Percentiles rank a stretch among this genome's conserved stretches.
These are phyloP conservation scores for Aphidoletes aphidimyza DNA, from an alignment of 2,888 invertebrate species.

Conservation along the genomic window DNA sequence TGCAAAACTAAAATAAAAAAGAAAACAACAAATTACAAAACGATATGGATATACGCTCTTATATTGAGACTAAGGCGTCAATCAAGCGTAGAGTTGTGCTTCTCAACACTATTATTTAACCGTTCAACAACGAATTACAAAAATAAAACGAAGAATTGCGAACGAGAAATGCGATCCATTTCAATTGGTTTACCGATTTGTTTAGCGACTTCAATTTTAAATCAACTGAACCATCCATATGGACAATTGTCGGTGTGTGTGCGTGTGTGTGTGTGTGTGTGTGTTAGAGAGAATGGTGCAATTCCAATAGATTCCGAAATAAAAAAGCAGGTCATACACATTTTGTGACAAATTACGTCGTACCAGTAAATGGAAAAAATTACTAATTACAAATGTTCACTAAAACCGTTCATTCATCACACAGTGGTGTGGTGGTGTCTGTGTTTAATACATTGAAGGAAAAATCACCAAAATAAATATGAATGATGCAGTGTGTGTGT, in stretches of 20 bases:
- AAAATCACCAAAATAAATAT: too few species aligned
- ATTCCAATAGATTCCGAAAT: too few species aligned
- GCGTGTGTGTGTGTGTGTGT: too few species aligned
- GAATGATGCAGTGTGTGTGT: too few species aligned
- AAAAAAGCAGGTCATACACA: not conserved
- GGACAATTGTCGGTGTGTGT: too few species aligned
- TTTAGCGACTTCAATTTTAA: not conserved
- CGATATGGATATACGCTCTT: not conserved
- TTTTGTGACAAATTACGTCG: not conserved
- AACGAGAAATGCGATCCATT: not conserved
- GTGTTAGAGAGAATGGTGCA: too few species aligned
- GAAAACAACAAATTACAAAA: not conserved
- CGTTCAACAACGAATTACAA: not conserved
- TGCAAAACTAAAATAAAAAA: not conserved
- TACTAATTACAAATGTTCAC: not conserved
- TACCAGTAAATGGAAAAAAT: not conserved
- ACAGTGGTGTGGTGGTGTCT: too few species aligned
- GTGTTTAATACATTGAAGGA: too few species aligned
- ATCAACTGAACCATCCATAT: too few species aligned
- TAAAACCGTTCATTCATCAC: not conserved
- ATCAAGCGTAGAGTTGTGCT: not conserved
- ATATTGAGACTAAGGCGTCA: constrained; percentile 10
- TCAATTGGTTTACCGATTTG: not conserved
- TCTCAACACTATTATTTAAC: not conserved
- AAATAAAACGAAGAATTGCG: too few species aligned